A percentile compares a stretch with the other conserved stretches of the same genome.
These are phyloP conservation scores for Tretioscincus oriximinensis DNA, from an alignment of 2,113 vertebrate genomes.

Conservation along the genomic window DNA sequence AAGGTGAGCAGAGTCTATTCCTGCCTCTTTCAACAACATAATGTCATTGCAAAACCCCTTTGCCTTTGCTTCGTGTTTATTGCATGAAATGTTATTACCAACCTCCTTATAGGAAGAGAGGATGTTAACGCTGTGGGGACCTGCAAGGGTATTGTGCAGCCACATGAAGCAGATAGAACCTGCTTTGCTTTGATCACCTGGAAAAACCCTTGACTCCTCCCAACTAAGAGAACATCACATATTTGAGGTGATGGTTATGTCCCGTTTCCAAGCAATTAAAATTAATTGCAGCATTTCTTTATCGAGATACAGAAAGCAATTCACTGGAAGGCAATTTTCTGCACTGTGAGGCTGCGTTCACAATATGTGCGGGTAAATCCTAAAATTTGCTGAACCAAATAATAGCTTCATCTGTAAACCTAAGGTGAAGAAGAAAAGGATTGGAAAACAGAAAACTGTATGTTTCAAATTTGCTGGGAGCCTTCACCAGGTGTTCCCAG, in stretches of 20 bases:
- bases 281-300: slow-evolving; percentile 7
- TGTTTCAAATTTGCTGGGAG: neutral
- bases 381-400: slow-evolving; percentile 7
- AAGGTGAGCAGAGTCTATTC: neutral
- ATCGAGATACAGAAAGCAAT: slow-evolving; percentile 3
- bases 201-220: slow-evolving; percentile 8
- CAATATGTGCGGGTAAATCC: neutral
- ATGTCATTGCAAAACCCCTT: neutral
- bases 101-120: neutral
- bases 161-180: neutral
- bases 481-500: neutral
- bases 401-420: neutral
- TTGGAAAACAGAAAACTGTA: too few relatives aligned
- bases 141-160: neutral
- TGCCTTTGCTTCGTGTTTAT: neutral
- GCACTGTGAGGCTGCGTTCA: neutral
- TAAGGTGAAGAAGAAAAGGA: neutral
- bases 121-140: neutral
- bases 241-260: neutral
- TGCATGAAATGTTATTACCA: neutral
- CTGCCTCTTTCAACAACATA: neutral
- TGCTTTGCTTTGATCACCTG: slow-evolving; percentile 3
- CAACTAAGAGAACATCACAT: neutral
- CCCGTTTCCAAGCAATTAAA: slow-evolving; percentile 21
- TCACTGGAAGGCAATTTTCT: neutral